Evolutionary conservation across 2,113 vertebrate species (phyloP).

Genomic region (Chloroceryle aenea): DNA sequence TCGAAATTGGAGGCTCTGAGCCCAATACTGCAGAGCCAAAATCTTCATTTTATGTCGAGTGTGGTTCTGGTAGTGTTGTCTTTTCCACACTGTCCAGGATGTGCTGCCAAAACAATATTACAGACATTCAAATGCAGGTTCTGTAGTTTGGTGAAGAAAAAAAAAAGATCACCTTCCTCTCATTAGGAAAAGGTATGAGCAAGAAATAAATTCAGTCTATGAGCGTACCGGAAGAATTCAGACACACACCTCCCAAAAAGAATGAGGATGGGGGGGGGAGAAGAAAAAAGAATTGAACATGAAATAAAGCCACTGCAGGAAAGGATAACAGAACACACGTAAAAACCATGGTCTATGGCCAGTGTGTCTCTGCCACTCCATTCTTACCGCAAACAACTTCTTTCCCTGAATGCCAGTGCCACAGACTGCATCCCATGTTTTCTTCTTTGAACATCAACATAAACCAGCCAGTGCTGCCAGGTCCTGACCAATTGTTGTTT

Average conservation of each 20-base stretch:
- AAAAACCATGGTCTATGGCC: neutral
- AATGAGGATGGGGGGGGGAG: no score
- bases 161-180: neutral
- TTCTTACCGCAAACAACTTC: conserved; percentile 76
- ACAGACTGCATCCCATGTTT: conserved; percentile 76
- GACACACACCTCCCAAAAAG: neutral
- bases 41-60: conserved; percentile 51
- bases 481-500: conserved; percentile 54
- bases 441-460: conserved; percentile 74
- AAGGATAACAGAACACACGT: neutral
- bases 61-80: conserved; percentile 34
- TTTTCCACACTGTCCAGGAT: conserved; percentile 82
- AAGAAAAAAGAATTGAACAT: neutral
- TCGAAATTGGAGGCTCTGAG: conserved; percentile 74
- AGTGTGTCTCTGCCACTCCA: neutral
- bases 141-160: neutral
- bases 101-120: conserved; percentile 69
- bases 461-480: conserved; percentile 85
- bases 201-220: neutral
- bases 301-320: neutral
- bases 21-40: conserved; percentile 76
- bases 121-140: neutral
- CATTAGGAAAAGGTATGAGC: neutral
- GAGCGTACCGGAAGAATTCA: neutral
- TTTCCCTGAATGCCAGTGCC: conserved; percentile 76